Base-by-base conservation (phyloP, 2,113 vertebrate species). In the Perognathus longimembris region DNA sequence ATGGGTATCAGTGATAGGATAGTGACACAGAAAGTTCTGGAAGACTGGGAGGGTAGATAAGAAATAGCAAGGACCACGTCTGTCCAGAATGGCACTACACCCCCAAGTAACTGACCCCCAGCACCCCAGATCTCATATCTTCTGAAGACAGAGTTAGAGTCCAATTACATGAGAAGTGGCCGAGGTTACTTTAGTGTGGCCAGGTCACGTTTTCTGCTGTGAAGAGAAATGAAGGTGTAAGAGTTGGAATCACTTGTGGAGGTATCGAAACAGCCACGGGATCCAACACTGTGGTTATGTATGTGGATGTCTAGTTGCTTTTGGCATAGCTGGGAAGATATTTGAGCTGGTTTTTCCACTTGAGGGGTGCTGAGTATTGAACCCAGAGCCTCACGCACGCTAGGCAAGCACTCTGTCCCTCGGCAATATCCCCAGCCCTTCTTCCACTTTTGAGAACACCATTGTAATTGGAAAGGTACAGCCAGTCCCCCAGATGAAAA, bases 21-120 rank as follows among this genome's bases (percentile, higher is more conserved):
- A 20, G 45, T 45, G 45, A 45, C 45, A 45, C 45, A 45, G 45
- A 45, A 54, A 54, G 50, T 54, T 15, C 50, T 54, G 14, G 50
- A 20, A 24, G 42, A 26, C 4, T 7, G 50, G 7, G 0, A 11
- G 22, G 17, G 6, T 0, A 10, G 32, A 54, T 21, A 2, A 67
- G 69, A 21, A n/a, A 1, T 10, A 30, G 7, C 1, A 0, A 32
- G 24, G 40, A 45, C 50, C 75, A 6, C 6, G 0, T 0, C 26
- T 11, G 40, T 2, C 40, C 38, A 32, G 28, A 3, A 24, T 6
- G 18, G 7, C 50, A 63, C 12, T 3, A 0, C 8, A 11, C 12
- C 6, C 28, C 3, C 17, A 1, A 1, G 1, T 10, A 12, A 14
- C 59, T 22, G 26, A 26, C 54, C 30, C 0, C 26, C 9, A 28